These are phyloP conservation scores for Eilema caniola DNA, from an alignment of 2,888 invertebrate genomes.

Conservation along the genomic window DNA sequence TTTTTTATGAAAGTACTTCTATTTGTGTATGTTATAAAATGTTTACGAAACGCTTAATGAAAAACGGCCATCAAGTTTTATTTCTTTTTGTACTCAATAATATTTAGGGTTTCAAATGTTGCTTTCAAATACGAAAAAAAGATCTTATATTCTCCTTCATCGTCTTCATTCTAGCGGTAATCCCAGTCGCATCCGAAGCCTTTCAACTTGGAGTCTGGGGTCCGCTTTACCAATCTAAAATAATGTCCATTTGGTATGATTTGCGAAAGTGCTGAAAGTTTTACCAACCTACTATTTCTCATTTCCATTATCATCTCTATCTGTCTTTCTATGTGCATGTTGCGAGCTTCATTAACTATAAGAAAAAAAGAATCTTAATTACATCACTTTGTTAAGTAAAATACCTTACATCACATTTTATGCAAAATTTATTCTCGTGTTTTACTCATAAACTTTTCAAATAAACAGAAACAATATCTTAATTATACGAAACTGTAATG, in stretches of 20 bases:
- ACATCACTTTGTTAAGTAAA: background rate
- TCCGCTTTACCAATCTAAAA: too few species aligned
- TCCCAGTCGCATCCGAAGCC: too few species aligned
- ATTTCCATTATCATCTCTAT: background rate
- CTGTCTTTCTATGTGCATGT: background rate
- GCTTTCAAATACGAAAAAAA: too few species aligned
- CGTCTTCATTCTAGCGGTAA: too few species aligned
- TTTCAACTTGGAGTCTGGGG: too few species aligned
- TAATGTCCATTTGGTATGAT: background rate
- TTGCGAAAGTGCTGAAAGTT: background rate
- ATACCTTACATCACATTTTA: background rate
- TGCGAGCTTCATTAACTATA: background rate
- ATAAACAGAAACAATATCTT: background rate
- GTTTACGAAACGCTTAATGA: background rate
- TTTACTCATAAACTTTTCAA: background rate
- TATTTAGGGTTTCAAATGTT: too few species aligned
- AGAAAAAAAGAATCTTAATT: background rate
- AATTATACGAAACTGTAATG: background rate
- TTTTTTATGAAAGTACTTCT: too few species aligned
- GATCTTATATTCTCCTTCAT: too few species aligned
- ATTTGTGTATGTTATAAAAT: too few species aligned
- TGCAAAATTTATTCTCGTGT: background rate
- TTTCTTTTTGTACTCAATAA: too few species aligned
- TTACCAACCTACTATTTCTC: background rate
- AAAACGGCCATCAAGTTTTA: background rate